Conservation (phyloP, 2,888 invertebrate genomes). For the Meteorus colon region DNA sequence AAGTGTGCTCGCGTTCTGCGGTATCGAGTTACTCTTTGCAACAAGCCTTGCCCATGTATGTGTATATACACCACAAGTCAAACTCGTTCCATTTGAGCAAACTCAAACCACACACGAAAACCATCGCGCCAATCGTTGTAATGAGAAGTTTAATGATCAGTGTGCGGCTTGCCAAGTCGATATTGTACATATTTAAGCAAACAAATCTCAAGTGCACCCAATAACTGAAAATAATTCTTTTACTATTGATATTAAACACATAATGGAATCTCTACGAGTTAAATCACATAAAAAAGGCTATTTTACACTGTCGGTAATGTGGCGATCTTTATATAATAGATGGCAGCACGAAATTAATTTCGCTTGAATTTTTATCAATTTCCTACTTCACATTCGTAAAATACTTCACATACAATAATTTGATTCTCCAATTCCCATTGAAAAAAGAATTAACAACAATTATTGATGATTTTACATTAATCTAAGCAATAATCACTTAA, state of each 20-base stretch:
- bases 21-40: background rate
- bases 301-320: background rate
- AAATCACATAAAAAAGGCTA: background rate
- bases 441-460: too few species aligned
- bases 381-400: too few species aligned
- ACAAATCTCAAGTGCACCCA: background rate
- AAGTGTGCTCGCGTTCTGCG: background rate
- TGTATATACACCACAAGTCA: background rate
- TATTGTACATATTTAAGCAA: background rate
- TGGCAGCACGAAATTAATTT: slow-evolving; percentile 22
- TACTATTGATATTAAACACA: too few species aligned
- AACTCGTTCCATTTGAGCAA: slow-evolving; percentile 5
- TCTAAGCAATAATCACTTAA: too few species aligned
- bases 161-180: background rate
- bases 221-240: background rate
- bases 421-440: too few species aligned
- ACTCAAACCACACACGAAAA: slow-evolving; percentile 11
- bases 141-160: background rate
- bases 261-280: background rate
- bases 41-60: background rate
- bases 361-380: background rate
- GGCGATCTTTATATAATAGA: slow-evolving; percentile 1
- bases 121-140: background rate
- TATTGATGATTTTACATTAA: too few species aligned
- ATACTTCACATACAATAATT: too few species aligned